These are phyloP conservation scores for Strigops habroptila DNA, from an alignment of 2,113 vertebrate species.

Conservation along the genomic window DNA sequence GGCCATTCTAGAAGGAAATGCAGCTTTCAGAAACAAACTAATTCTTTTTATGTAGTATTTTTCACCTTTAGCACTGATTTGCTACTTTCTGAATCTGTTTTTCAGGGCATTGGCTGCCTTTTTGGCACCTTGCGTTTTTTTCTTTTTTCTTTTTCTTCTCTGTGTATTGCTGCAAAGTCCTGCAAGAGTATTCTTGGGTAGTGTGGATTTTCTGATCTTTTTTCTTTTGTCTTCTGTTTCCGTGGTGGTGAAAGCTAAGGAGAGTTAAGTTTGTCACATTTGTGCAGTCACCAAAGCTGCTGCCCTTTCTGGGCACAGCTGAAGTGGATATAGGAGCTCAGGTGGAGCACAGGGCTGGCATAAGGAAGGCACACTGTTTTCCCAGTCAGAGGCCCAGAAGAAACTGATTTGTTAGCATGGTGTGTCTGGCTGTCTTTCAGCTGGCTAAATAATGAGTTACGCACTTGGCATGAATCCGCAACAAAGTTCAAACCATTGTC, in stretches of 20 bases:
- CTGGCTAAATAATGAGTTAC: background rate
- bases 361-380: background rate
- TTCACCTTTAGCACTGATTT: background rate
- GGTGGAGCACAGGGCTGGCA: background rate
- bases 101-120: background rate
- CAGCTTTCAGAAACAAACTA: background rate
- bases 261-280: background rate
- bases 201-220: background rate
- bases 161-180: background rate
- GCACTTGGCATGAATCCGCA: background rate
- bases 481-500: background rate
- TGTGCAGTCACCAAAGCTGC: background rate
- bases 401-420: fast-evolving
- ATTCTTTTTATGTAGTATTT: background rate
- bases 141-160: too few relatives aligned
- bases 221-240: background rate
- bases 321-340: background rate
- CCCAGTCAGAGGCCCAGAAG: background rate
- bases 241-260: background rate
- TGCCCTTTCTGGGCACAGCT: background rate
- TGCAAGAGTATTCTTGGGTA: background rate
- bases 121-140: background rate
- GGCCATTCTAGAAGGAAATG: background rate
- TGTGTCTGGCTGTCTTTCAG: background rate
- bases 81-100: background rate